phyloP scores from a whole-genome alignment of 2,888 invertebrate species.

The Chymomyza amoena region DNA sequence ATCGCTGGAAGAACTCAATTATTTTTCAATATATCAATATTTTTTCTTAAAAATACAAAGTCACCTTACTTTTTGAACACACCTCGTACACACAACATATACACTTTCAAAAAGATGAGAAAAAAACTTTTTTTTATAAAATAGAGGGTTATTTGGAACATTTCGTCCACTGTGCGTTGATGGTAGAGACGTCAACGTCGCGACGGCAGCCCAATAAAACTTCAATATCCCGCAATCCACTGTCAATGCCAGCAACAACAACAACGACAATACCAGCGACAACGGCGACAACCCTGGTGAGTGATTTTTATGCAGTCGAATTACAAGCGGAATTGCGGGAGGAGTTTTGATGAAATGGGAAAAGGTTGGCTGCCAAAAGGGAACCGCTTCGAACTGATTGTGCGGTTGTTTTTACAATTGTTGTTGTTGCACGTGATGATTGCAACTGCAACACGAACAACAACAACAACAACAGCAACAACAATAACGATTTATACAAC shows the following conservation, averaged over 20 bases:
- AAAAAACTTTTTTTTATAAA: too few relatives aligned
- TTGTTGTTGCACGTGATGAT: conserved; percentile 18
- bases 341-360: background rate
- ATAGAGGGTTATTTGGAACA: too few relatives aligned
- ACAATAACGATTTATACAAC: background rate
- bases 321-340: conserved; percentile 19
- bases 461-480: too few relatives aligned
- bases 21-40: too few relatives aligned
- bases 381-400: conserved; percentile 22
- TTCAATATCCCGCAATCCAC: conserved; percentile 59
- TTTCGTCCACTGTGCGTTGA: too few relatives aligned
- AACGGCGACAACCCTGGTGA: conserved; percentile 31
- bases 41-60: too few relatives aligned
- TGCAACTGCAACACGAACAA: conserved; percentile 26
- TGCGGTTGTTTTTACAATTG: conserved; percentile 28
- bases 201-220: conserved; percentile 61
- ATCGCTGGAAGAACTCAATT: too few relatives aligned
- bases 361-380: conserved; percentile 12
- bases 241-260: background rate
- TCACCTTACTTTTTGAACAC: too few relatives aligned
- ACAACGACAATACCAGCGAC: conserved; percentile 1
- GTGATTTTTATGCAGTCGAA: conserved; percentile 63
- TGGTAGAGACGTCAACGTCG: background rate
- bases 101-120: too few relatives aligned
- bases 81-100: too few relatives aligned